Evolutionary conservation across 2,113 vertebrate genomes (phyloP).

Genomic region (Pleuronectes platessa): DNA sequence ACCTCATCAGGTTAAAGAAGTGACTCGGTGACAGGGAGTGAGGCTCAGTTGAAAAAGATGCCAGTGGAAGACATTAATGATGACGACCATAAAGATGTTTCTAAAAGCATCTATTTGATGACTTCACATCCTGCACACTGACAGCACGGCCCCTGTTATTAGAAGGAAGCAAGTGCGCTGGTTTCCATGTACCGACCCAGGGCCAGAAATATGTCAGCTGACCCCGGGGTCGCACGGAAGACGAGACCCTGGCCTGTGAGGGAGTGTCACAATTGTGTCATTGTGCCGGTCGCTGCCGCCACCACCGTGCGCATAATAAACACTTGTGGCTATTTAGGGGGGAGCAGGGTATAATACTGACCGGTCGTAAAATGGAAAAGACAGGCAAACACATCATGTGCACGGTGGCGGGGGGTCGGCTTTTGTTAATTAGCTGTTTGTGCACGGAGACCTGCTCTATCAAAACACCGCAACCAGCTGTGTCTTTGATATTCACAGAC

Average conservation of each 20-base stretch:
- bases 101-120: slow-evolving; percentile 13
- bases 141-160: slow-evolving; percentile 34
- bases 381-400: slow-evolving; percentile 74
- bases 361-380: slow-evolving; percentile 83
- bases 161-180: slow-evolving; percentile 33
- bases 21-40: not conserved
- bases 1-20: not conserved
- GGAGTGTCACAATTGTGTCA: slow-evolving; percentile 74
- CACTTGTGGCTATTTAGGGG: slow-evolving; percentile 73
- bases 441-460: slow-evolving; percentile 86
- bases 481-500: slow-evolving; percentile 91
- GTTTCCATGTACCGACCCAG: slow-evolving; percentile 60
- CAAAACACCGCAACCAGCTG: slow-evolving; percentile 91
- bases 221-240: slow-evolving; percentile 65
- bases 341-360: slow-evolving; percentile 62
- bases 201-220: slow-evolving; percentile 74
- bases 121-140: slow-evolving; percentile 63
- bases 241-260: slow-evolving; percentile 61
- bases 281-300: slow-evolving; percentile 67
- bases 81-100: too few relatives aligned
- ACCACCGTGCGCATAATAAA: slow-evolving; percentile 76
- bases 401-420: slow-evolving; percentile 73
- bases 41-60: not conserved
- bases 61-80: too few relatives aligned
- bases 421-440: slow-evolving; percentile 93